Base-by-base conservation (phyloP, 1,140 invertebrate species). In the Aphidius gifuensis region DNA sequence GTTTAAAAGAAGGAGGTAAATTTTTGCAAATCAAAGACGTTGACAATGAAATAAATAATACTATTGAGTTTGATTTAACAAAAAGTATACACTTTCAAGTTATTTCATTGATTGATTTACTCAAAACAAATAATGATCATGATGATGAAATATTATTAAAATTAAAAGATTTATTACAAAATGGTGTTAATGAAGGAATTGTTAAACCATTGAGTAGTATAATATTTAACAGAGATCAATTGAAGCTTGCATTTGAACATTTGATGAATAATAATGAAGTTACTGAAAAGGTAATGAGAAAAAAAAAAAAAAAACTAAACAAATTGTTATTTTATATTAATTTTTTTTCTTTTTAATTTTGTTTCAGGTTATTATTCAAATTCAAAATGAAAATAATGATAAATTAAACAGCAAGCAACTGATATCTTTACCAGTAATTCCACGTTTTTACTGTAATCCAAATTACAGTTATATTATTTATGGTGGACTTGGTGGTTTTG, bases 51-150 rank as follows among this genome's bases (percentile, higher is more conserved):
- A 85, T 86, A 51, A 86, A 91, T 64, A 87, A 83, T 38, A 71
- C 81, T 23, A 76, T 91, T 38, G 86, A 86, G 85, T 82, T 91
- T 50, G 81, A 90, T 48, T 94, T 98, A 79, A 79, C 88, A 48
- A 89, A 88, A 59, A 94, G 94, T 73, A 87, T 90, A 5, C 91
- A 90, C 72, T 90, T 92, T 76, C 87, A 91, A 68, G 89, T 89
- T 46, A 83, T 92, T 58, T 78, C 90, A 61, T 71, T 92, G 49
- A 89, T 91, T 69, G 81, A 83, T 44, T 58, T 91, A 5, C 87
- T 90, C 71, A 74, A 66, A 32, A 69, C 75, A 53, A 44, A 71
- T 57, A 46, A 74, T 65, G 67, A 62, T 65, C 62, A 69, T 4
- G 79, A 79, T 64, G 67, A 46, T n/a, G 5, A 51, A 6, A 58